Percentiles rank a stretch among this genome's conserved stretches.
Evolutionary conservation across 2,113 vertebrate genomes (phyloP).

Genomic region (Hyperopisus bebe): DNA sequence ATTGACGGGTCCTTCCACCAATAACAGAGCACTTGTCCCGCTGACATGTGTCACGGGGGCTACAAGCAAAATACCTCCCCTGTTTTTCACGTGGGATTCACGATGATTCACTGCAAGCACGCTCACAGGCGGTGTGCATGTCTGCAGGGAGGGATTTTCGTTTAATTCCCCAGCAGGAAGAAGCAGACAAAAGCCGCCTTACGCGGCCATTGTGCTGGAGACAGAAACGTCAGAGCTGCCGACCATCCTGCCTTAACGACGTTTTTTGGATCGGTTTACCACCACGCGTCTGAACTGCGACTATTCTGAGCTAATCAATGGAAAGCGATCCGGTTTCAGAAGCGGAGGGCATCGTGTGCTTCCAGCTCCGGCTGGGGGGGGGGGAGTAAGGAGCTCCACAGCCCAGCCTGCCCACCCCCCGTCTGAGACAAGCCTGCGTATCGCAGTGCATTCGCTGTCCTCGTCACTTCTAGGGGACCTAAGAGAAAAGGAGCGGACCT

Average conservation of each 20-base stretch:
- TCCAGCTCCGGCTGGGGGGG: neutral
- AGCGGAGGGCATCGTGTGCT: neutral
- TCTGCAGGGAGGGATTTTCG: neutral
- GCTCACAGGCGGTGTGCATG: neutral
- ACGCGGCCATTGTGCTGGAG: neutral
- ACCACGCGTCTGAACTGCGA: neutral
- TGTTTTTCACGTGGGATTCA: neutral
- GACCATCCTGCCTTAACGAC: neutral
- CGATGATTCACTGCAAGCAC: neutral
- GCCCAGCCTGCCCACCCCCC: neutral
- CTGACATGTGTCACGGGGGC: neutral
- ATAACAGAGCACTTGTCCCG: neutral
- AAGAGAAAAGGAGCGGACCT: neutral
- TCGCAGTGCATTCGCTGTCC: neutral
- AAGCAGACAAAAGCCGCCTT: neutral
- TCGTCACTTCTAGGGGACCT: neutral
- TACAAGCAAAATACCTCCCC: neutral
- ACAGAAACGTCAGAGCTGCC: neutral
- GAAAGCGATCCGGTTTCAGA: neutral
- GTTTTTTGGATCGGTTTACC: neutral
- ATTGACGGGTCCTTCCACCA: slow-evolving; percentile 21
- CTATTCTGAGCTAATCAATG: slow-evolving; percentile 1
- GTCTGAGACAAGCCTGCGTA: neutral
- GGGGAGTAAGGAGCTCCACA: neutral
- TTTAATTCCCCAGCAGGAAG: neutral